Percentiles rank a stretch among this genome's conserved stretches.
Conservation (phyloP, 2,797 vertebrate genomes). For the Allobates femoralis region DNA sequence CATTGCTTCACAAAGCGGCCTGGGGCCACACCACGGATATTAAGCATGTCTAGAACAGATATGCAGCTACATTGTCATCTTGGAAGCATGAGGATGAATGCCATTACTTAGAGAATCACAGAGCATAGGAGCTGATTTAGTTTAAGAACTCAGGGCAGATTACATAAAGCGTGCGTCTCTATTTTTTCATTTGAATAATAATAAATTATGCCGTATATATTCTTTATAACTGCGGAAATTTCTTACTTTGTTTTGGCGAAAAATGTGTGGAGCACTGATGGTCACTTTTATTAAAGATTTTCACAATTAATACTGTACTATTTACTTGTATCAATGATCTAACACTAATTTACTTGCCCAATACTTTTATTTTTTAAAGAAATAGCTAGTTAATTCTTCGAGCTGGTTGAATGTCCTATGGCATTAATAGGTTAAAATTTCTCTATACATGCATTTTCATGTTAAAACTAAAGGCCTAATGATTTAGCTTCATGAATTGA, state of each 20-base stretch:
- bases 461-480: no score
- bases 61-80: slow-evolving; percentile 46
- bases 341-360: no score
- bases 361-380: no score
- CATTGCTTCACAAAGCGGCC: slow-evolving; percentile 55
- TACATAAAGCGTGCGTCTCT: background rate
- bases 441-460: no score
- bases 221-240: background rate
- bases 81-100: rapidly evolving
- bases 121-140: slow-evolving; percentile 27
- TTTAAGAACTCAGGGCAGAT: slow-evolving; percentile 52
- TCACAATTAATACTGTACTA: no score
- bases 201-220: background rate
- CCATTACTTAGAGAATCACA: background rate
- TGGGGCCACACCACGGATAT: slow-evolving; percentile 55
- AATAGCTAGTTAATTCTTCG: no score
- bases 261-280: background rate
- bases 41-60: slow-evolving; percentile 61
- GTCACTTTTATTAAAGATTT: no score
- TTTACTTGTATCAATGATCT: no score
- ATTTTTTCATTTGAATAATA: background rate
- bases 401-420: no score
- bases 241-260: background rate
- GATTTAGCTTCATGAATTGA: no score
- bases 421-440: no score